A percentile compares a stretch with the other conserved stretches of the same genome.
phyloP scores from a whole-genome alignment of 2,113 vertebrate genomes.

The Oncorhynchus masou region DNA sequence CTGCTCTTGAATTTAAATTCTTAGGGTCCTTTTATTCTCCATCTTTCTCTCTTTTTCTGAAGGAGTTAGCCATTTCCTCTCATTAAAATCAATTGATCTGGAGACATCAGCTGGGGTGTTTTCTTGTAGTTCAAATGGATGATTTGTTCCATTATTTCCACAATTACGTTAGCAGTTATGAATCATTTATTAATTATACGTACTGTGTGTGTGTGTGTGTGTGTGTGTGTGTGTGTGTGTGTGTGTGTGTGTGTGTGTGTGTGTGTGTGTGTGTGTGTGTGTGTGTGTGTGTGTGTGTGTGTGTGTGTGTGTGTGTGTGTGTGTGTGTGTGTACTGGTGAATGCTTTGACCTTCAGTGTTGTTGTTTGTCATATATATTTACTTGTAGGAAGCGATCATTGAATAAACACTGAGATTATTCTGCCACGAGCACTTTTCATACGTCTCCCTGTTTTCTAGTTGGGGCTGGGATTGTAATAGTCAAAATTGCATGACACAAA shows the following conservation, averaged over 20 bases:
- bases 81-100: conserved; percentile 24
- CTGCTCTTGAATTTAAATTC: conserved; percentile 47
- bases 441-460: not conserved
- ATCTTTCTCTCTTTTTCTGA: not conserved
- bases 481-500: not conserved
- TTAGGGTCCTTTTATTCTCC: not conserved
- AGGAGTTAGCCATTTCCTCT: conserved; percentile 14
- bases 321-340: not conserved
- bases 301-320: not conserved
- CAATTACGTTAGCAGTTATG: not conserved
- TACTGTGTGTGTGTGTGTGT: not conserved
- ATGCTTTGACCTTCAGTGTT: not conserved
- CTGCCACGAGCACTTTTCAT: not conserved
- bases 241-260: not conserved
- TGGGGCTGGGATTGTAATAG: not conserved
- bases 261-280: not conserved
- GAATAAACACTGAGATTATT: not conserved
- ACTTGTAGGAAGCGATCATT: not conserved
- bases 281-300: no score
- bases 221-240: not conserved
- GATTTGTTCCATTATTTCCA: conserved; percentile 17
- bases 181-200: not conserved
- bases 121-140: conserved; percentile 12
- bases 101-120: conserved; percentile 14
- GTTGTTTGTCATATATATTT: no score